Conservation (phyloP, 1,140 invertebrate species). For the Eupeodes corollae region DNA sequence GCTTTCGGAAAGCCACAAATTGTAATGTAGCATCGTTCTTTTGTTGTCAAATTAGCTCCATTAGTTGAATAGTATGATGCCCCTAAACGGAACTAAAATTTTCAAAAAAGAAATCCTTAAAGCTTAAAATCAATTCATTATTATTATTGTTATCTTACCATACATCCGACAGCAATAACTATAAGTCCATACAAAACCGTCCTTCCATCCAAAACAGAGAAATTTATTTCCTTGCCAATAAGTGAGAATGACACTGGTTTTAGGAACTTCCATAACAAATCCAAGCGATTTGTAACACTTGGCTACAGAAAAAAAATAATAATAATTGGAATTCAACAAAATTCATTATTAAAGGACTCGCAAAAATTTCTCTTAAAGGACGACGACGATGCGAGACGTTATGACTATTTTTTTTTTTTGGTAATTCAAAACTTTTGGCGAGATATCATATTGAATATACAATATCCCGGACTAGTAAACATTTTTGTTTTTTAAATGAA, state of each 20-base stretch:
- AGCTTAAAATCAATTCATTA: background rate
- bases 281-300: constrained; percentile 40
- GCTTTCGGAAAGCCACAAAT: constrained; percentile 68
- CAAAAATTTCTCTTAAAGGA: too few species aligned
- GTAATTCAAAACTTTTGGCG: too few species aligned
- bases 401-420: too few species aligned
- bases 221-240: constrained; percentile 56
- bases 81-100: constrained; percentile 42
- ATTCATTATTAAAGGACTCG: background rate
- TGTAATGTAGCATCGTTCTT: constrained; percentile 56
- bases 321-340: background rate
- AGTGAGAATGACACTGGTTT: constrained; percentile 58
- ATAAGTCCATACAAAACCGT: constrained; percentile 43
- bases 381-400: too few species aligned
- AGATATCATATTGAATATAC: too few species aligned
- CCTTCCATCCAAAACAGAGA: constrained; percentile 37
- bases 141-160: constrained; percentile 31
- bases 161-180: constrained; percentile 42
- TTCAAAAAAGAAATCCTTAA: background rate
- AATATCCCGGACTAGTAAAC: background rate
- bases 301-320: constrained; percentile 36
- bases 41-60: constrained; percentile 48
- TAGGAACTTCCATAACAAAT: constrained; percentile 52
- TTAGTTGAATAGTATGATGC: constrained; percentile 48
- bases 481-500: background rate